Base-by-base conservation (phyloP, 2,113 vertebrate species). In the Crotalus helleri region DNA sequence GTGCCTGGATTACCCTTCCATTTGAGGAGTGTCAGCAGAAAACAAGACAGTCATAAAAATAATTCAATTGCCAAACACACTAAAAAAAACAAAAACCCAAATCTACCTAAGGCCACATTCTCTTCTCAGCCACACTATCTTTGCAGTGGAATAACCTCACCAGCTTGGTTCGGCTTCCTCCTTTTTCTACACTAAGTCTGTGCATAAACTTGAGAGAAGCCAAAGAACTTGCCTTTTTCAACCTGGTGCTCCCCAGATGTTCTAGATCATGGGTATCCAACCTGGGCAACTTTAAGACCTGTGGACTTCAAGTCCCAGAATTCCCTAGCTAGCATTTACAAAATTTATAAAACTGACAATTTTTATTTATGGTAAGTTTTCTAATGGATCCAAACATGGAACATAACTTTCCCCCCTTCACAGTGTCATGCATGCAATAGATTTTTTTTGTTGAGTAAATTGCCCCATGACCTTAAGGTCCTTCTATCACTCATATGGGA, bases 1-100 rank as follows among this genome's bases (percentile, higher is more conserved):
- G 5, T 92, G 91, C 90, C 69, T 4, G 29, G 19, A 49, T 94
- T 92, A 17, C 87, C 91, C 0, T 94, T 93, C 54, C 19, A 46
- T 33, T 88, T 94, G 33, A 46, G 49, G 49, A 24, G 64, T 64
- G 85, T 94, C 94, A 95, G 92, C 90, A 93, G 85, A 91, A 95
- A 94, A 53, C 49, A 93, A 95, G 88, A 1, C 39, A 88, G 91
- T 81, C 2, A 85, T 44, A 94, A 53, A 86, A 74, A 86, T 49
- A 33, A 49, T 6, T 61, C 64, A 44, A 53, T 15, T 88, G 89
- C 61, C 44, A 92, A 93, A 93, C 55, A n/a, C 69, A 89, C 44
- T 33, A 55, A 69, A n/a, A 24, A 24, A 59, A 15, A 61, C 7
- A 51, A 51, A 51, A 51, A 1, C 49, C 64, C 53, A 88, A 87